These are phyloP conservation scores for Aphelenchoides besseyi DNA, from an alignment of 1,140 invertebrate species.

Conservation along the genomic window DNA sequence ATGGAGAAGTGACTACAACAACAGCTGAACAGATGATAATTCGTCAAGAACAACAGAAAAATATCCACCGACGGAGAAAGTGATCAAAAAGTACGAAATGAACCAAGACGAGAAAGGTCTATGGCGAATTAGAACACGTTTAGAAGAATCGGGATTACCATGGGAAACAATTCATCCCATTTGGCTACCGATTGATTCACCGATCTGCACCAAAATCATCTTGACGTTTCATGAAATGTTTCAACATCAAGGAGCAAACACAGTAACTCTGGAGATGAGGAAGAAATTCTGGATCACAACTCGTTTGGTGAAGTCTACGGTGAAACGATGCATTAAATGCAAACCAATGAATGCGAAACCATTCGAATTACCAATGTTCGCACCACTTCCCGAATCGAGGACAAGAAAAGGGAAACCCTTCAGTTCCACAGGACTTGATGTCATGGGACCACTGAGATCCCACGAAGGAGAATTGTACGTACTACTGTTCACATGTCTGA, in stretches of 20 bases:
- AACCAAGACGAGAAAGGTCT: not conserved
- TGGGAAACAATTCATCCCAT: not conserved
- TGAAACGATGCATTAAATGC: not conserved
- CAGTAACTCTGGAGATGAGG: not conserved
- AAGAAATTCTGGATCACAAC: not conserved
- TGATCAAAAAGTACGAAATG: not conserved
- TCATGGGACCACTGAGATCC: not conserved
- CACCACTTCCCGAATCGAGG: not conserved
- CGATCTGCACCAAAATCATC: not conserved
- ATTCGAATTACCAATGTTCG: conserved; percentile 3
- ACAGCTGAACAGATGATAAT: not conserved
- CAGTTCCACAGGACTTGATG: not conserved
- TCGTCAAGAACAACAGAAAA: not conserved
- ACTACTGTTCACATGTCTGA: not conserved
- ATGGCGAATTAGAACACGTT: not conserved
- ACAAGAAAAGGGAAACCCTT: not conserved
- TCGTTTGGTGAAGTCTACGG: not conserved
- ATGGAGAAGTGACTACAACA: not conserved
- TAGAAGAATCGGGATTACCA: not conserved
- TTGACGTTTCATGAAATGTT: not conserved
- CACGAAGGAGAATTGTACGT: not conserved
- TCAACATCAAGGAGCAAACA: not conserved
- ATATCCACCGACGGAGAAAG: not conserved
- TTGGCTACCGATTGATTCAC: conserved; percentile 1
- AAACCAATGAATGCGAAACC: not conserved